Evolutionary conservation across 2,888 invertebrate genomes (phyloP).

Genomic region (Plutella xylostella): DNA sequence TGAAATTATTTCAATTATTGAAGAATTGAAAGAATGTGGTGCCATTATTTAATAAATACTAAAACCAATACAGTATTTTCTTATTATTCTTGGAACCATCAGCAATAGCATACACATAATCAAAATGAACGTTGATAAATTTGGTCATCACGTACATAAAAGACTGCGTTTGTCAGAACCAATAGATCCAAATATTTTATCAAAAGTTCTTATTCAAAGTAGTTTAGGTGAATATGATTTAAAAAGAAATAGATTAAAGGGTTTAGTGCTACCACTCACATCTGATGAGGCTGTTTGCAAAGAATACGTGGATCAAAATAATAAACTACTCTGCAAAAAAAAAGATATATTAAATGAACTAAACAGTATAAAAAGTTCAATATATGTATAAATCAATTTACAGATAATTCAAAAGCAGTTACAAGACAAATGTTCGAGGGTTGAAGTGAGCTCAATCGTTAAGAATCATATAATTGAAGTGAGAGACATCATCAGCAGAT

Average conservation of each 20-base stretch:
- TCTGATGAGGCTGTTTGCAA: background rate
- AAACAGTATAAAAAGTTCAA: background rate
- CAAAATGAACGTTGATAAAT: background rate
- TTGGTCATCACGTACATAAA: background rate
- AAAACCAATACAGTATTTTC: background rate
- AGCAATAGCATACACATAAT: background rate
- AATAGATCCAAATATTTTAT: background rate
- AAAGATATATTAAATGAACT: background rate
- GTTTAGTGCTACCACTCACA: background rate
- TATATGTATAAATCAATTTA: background rate
- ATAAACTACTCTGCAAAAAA: background rate
- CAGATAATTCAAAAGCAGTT: no score
- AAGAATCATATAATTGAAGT: background rate
- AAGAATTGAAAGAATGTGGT: slow-evolving; percentile 17
- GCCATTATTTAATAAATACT: background rate
- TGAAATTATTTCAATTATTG: slow-evolving; percentile 32
- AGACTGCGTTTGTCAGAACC: background rate
- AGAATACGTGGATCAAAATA: background rate
- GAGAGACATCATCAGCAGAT: background rate
- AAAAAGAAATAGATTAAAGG: no score
- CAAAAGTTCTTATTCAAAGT: background rate
- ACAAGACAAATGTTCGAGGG: background rate
- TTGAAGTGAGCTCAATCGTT: background rate
- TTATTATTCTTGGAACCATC: background rate
- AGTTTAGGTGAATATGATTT: background rate